Conservation (phyloP, 2,797 vertebrate species). For the Cyclura pinguis region DNA sequence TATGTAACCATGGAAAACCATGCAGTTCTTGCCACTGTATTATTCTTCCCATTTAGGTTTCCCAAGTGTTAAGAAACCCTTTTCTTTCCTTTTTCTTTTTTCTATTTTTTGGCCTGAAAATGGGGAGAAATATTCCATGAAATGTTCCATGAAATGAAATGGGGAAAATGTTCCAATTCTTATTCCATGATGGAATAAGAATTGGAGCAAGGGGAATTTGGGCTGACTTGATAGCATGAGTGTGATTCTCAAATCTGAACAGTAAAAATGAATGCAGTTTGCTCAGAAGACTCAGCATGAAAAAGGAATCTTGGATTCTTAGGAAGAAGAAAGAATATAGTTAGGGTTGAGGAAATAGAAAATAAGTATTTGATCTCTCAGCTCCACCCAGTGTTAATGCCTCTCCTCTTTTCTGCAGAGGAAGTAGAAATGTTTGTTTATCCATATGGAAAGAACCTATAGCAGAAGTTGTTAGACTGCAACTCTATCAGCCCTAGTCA, state of each 20-base stretch:
- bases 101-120: too few relatives aligned
- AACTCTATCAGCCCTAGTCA: not conserved
- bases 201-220: not conserved
- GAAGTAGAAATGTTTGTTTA: not conserved
- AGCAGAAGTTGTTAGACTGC: not conserved
- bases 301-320: not conserved
- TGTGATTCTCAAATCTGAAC: not conserved
- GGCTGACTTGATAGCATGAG: not conserved
- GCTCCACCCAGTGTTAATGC: not conserved
- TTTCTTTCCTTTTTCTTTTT: too few relatives aligned
- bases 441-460: not conserved
- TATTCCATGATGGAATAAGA: not conserved
- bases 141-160: too few relatives aligned
- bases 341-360: not conserved
- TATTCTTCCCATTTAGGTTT: too few relatives aligned
- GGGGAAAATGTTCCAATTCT: too few relatives aligned
- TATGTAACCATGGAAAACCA: too few relatives aligned
- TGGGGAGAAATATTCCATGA: too few relatives aligned
- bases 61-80: too few relatives aligned
- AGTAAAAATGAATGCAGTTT: too few relatives aligned
- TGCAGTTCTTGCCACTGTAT: too few relatives aligned
- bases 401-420: not conserved
- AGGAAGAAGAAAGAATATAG: not conserved
- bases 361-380: not conserved
- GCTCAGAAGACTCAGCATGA: not conserved